Base-by-base conservation (phyloP, 2,888 invertebrate species). In the Leuctra nigra region DNA sequence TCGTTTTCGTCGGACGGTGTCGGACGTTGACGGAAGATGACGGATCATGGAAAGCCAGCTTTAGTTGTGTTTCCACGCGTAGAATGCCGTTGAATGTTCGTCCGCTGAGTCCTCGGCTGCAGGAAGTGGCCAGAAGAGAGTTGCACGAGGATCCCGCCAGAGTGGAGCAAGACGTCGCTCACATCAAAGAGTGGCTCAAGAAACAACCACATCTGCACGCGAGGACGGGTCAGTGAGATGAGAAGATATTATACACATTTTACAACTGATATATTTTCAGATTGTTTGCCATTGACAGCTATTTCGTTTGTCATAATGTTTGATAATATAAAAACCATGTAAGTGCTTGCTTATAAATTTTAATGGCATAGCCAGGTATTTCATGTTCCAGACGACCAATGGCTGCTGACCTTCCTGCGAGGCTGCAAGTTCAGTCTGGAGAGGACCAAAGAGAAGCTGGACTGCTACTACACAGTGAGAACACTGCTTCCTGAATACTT, bases 381-480 rank as follows among this genome's bases (percentile, higher is more conserved):
- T 41, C 22, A 9, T 2, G 9, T 44, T 68, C 1, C 71, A 87
- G 87, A 91, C 73, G 90, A 91, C 71, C 77, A 80, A 64, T 81
- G 87, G 58, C 74, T 91, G 62, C 81, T 87, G 78, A 88, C 87
- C 55, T 91, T 90, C 75, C 79, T 91, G 60, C 80, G 91, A 11
- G 89, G 90, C 23, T 87, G 88, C 74, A 91, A 90, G 75, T 91
- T 90, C 74, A 90, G 90, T 55, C 70, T 91, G 69, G 91, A 91
- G 72, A 87, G 87, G 73, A 84, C 86, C 70, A 91, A 91, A 73
- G 81, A 81, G 68, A 91, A 91, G 72, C 73, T 91, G 67, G 91
- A 91, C 71, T 88, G 89, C 87, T 91, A 89, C 73, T 90, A 89
- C 71, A 90, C 91, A 9, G 87, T 90, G 87, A 78, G 89, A 18